Base-by-base conservation (phyloP, 2,888 invertebrate species). In the Hydrotaea cyrtoneurina region DNA sequence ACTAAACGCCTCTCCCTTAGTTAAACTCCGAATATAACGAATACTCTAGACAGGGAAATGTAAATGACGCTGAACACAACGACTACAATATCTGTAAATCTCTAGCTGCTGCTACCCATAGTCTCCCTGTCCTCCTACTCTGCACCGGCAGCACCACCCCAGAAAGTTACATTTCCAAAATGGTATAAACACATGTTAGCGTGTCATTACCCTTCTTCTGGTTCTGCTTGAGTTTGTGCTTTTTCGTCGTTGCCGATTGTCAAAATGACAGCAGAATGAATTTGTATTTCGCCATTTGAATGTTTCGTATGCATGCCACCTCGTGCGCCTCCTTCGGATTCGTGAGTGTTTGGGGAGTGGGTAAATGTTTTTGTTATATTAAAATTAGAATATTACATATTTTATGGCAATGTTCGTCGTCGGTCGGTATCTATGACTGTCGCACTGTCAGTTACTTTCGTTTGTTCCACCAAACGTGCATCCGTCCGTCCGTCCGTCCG, bases 171-270 rank as follows among this genome's bases (percentile, higher is more conserved):
- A 50, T n/a, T 50, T 50, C 50, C 50, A 15, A 50, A 50, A 50
- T 39, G 39, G 39, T 39, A 39, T 8, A 39, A 80, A 10, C 80
- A 76, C 69, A 75, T 80, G 80, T 71, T 75, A 53, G 36, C 46
- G 36, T 80, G 80, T 76, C 80, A 76, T 75, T 80, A 76, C 71
- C 80, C 80, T 71, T 69, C 2, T 21, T 19, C 59, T 19, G 4
- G 1, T 55, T n/a, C 59, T 1, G 17, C 21, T 55, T 55, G n/a
- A n/a, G n/a, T 21, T 55, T 5, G 8, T 13, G 10, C 39, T 39
- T 39, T 2, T 3, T 43, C 15, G 43, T 43, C 43, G 43, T 53
- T 53, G 53, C 2, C 23, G 17, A 55, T 21, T 21, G 55, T 55
- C 55, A 21, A 11, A 55, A 55, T 19, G 55, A 55, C 19, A 4